These are phyloP conservation scores for Parascotia fuliginaria DNA, from an alignment of 2,888 invertebrate species.

Conservation along the genomic window DNA sequence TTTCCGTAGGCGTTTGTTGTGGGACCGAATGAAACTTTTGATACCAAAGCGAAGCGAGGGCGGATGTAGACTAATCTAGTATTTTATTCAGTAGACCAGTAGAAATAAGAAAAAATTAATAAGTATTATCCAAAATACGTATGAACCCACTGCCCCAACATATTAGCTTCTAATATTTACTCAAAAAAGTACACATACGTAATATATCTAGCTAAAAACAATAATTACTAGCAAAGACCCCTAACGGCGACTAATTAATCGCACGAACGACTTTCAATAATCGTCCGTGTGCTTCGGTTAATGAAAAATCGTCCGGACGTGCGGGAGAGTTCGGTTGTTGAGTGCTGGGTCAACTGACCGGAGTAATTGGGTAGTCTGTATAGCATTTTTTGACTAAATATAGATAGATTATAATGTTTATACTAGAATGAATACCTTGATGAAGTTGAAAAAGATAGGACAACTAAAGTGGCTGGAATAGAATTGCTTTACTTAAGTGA, in stretches of 20 bases:
- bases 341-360: conserved; percentile 15
- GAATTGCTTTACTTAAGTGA: no score
- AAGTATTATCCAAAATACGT: no score
- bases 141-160: no score
- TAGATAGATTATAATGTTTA: conserved; percentile 13
- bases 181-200: conserved; percentile 2
- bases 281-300: conserved; percentile 63
- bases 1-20: no score
- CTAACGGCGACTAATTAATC: conserved; percentile 76
- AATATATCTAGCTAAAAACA: conserved; percentile 6
- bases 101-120: no score
- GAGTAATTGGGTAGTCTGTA: conserved; percentile 24
- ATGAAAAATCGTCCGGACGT: conserved; percentile 79
- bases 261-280: conserved; percentile 74
- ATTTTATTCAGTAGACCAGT: no score
- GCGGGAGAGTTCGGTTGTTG: conserved; percentile 43
- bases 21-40: no score
- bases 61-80: no score
- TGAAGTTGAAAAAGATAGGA: no score
- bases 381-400: conserved; percentile 26
- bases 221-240: conserved; percentile 58
- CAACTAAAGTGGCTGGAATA: no score
- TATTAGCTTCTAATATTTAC: neutral
- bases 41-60: no score
- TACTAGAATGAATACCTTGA: neutral